These are phyloP conservation scores for Sialis fuliginosa DNA, from an alignment of 2,888 invertebrate species.

Conservation along the genomic window DNA sequence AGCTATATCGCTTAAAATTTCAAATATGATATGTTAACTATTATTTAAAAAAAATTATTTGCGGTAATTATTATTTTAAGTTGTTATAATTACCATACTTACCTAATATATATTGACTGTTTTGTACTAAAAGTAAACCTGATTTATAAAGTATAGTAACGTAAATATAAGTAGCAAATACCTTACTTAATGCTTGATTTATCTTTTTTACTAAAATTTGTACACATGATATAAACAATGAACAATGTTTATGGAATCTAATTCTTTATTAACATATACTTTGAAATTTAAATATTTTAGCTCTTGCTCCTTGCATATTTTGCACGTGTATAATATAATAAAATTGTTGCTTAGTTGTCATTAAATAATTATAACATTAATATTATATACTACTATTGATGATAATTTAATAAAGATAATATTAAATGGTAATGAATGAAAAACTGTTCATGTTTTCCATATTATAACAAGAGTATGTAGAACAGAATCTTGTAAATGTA, in stretches of 20 bases:
- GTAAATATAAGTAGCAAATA: too few relatives aligned
- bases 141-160: too few relatives aligned
- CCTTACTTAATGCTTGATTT: too few relatives aligned
- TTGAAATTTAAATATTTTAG: background rate
- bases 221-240: background rate
- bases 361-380: constrained; percentile 15
- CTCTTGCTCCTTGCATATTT: background rate
- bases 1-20: too few relatives aligned
- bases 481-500: constrained; percentile 17
- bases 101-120: too few relatives aligned
- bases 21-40: too few relatives aligned
- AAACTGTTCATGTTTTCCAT: constrained; percentile 23
- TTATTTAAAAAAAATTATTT: too few relatives aligned
- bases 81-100: too few relatives aligned
- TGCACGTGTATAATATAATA: constrained; percentile 10
- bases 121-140: too few relatives aligned
- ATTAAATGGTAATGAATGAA: constrained; percentile 5
- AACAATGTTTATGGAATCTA: background rate
- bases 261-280: too few relatives aligned
- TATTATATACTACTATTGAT: constrained; percentile 15
- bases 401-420: constrained; percentile 3
- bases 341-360: constrained; percentile 24
- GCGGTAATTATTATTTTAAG: too few relatives aligned
- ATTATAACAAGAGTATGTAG: constrained; percentile 16
- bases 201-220: background rate